Evolutionary conservation across 2,888 invertebrate genomes (phyloP).

Genomic region (Aphidoletes aphidimyza): DNA sequence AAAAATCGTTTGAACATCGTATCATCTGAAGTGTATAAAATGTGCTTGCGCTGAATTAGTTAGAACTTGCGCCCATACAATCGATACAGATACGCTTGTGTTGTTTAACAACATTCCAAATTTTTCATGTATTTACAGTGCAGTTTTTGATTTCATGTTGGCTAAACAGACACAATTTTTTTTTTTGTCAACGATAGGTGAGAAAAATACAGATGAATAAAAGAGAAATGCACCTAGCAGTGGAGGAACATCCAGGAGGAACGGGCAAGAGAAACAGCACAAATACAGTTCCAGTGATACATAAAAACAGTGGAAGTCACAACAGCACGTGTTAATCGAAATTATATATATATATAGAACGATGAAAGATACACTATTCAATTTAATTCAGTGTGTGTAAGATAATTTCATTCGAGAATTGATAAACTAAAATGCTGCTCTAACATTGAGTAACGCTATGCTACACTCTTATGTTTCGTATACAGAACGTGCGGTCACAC

Average conservation of each 20-base stretch:
- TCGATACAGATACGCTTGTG: neutral
- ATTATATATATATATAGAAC: slow-evolving; percentile 2
- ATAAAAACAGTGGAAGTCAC: neutral
- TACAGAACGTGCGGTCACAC: neutral
- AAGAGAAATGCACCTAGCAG: neutral
- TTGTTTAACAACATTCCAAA: neutral
- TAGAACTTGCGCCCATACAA: neutral
- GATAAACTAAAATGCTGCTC: too few relatives aligned
- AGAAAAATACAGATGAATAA: neutral
- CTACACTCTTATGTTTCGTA: too few relatives aligned
- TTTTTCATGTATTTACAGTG: neutral
- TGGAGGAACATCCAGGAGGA: too few relatives aligned
- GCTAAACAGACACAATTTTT: neutral
- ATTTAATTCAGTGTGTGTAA: neutral
- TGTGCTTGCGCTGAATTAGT: neutral
- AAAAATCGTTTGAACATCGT: too few relatives aligned
- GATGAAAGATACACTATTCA: neutral
- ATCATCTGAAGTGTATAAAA: neutral
- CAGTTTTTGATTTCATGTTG: too few relatives aligned
- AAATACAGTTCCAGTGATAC: neutral
- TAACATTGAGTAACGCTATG: too few relatives aligned
- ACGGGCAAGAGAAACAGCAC: too few relatives aligned
- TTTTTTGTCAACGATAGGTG: neutral
- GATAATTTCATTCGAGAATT: too few relatives aligned
- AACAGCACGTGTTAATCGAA: slow-evolving; percentile 29